Evolutionary conservation across 2,113 vertebrate genomes (phyloP), one percentile per base, ranked within the genome.

Genomic region (Phalacrocorax brasilianus): DNA sequence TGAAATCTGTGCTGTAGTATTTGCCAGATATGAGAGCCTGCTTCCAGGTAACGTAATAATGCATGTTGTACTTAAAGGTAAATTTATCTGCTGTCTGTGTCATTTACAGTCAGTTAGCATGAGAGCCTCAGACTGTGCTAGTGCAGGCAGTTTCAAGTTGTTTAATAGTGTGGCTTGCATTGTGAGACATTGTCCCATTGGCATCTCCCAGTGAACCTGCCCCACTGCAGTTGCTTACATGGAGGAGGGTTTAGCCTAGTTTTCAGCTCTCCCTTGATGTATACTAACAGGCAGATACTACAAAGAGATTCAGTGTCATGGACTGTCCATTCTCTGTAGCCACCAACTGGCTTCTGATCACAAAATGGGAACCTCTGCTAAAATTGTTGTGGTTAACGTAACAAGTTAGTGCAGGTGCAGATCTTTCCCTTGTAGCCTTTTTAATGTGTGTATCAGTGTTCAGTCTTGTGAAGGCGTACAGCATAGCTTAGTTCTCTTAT

Each of bases 81-180:
- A 21, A 23, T 30, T 19, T 35, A 3, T n/a, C 63, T 47, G 24
- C 38, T 67, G 32, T 30, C 30, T 4, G 4, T 49, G 49, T 66
- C n/a, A 7, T 23, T 35, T 28, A 7, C 13, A 49, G 27, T 7
- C 21, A 50, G 23, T 9, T 28, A 49, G 50, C 9, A 21, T 3
- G 38, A 42, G 5, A 80, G 28, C 28, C 55, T 32, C 68, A 12
- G 13, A 1, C 1, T 65, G 45, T 58, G 52, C 58, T 50, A 4
- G 35, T n/a, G 63, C 63, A 56, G 38, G 88, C n/a, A 38, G 28
- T 49, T 62, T 8, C 78, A 47, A 30, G 9, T 5, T 23, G 11
- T 45, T 53, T 14, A 63, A 32, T 44, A 11, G 19, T 1, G 4
- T n/a, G 44, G 44, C n/a, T 63, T 20, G 9, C 5, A 2, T 0